Evolutionary conservation across 2,888 invertebrate species (phyloP), one percentile per base, ranked within the genome.

Genomic region (Leptinotarsa rubiginosa): DNA sequence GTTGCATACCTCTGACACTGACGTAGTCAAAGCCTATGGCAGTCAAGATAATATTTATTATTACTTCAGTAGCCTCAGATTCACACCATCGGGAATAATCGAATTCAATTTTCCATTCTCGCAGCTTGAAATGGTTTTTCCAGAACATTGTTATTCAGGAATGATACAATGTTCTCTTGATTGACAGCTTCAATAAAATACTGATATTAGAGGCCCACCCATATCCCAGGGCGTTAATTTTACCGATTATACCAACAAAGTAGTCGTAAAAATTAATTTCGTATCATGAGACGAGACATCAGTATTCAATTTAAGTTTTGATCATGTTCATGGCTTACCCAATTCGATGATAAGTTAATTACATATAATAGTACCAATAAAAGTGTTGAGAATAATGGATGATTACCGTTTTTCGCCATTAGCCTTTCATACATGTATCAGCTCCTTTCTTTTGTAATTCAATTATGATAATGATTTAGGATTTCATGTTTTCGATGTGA

Each of bases 271-370:
- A 52, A 67, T 50, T 47, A 22, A 25, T 47, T 67, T 22, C 25
- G 41, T 47, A 65, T 47, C 47, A 65, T 47, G 49, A 49, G 47
- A 10, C 20, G 20, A 65, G 16, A 47, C 22, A 67, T 25, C 22
- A 50, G 49, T 67, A 67, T 25, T 67, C 67, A 67, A 50, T 67
- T 67, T 25, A n/a, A 67, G 20, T 47, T 66, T 66, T 52, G 25
- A 41, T 16, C 50, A 25, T 67, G 50, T 25, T 67, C 65, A 65
- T 31, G 50, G 15, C 47, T 62, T 62, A 31, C 62, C 13, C 25
- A 62, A 62, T 12, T 62, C 62, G 31, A 62, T 62, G 62, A 62
- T 31, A 62, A 62, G 25, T 16, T 62, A 41, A 62, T 62, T 62
- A 41, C 62, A 62, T 62, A 50, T 67, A 49, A 49, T 52, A 50